Evolutionary conservation across 2,113 vertebrate genomes (phyloP).

Genomic region (Poecilia latipinna): DNA sequence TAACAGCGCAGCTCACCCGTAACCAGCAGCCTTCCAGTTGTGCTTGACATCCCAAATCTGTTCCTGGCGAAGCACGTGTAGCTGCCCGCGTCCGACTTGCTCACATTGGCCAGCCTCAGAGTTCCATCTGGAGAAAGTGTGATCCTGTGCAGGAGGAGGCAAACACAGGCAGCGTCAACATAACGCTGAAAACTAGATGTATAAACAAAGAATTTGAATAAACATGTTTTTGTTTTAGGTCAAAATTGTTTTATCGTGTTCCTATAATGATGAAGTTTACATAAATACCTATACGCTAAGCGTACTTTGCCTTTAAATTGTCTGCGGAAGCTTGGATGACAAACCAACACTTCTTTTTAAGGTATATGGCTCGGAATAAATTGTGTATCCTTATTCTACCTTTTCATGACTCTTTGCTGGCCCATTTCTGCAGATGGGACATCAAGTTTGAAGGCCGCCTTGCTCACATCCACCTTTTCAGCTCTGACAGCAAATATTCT

Average conservation of each 20-base stretch:
- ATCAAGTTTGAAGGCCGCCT: too few relatives aligned
- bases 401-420: too few relatives aligned
- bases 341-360: too few relatives aligned
- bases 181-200: neutral
- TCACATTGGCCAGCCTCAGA: slow-evolving; percentile 87
- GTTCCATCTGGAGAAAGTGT: slow-evolving; percentile 85
- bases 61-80: slow-evolving; percentile 91
- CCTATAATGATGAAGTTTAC: neutral
- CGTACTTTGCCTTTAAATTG: neutral
- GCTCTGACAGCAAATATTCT: too few relatives aligned
- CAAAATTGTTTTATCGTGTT: neutral
- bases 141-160: slow-evolving; percentile 74
- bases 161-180: slow-evolving; percentile 33
- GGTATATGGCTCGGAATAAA: too few relatives aligned
- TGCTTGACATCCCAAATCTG: slow-evolving; percentile 89
- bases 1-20: slow-evolving; percentile 82
- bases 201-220: neutral
- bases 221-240: too few relatives aligned
- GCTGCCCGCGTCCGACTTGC: slow-evolving; percentile 86
- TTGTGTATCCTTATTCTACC: too few relatives aligned
- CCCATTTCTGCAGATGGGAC: too few relatives aligned
- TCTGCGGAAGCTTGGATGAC: too few relatives aligned
- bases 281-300: neutral
- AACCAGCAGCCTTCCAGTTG: slow-evolving; percentile 86
- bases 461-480: too few relatives aligned